Conservation (phyloP, 2,888 invertebrate genomes). For the Campoplex capitator region DNA sequence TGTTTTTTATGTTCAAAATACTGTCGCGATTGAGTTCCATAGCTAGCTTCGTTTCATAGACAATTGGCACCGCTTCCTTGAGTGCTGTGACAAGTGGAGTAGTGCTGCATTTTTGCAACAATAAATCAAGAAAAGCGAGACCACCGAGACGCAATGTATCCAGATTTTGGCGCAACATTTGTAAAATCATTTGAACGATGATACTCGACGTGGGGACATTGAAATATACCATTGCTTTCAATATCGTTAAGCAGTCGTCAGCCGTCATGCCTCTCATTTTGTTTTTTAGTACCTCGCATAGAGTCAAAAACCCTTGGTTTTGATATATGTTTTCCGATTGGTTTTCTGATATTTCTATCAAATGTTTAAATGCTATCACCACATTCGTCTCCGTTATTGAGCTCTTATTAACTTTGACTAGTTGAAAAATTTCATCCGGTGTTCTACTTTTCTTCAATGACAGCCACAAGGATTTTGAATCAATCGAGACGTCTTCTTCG, state of each 20-base stretch:
- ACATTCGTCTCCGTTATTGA: slow-evolving; percentile 86
- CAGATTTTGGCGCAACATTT: slow-evolving; percentile 87
- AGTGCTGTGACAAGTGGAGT: slow-evolving; percentile 88
- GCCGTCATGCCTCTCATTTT: slow-evolving; percentile 85
- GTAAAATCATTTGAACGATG: slow-evolving; percentile 88
- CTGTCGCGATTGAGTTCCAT: slow-evolving; percentile 87
- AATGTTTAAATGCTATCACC: slow-evolving; percentile 86
- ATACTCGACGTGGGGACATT: slow-evolving; percentile 87
- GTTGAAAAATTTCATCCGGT: slow-evolving; percentile 82
- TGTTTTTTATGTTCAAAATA: slow-evolving; percentile 85
- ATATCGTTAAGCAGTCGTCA: slow-evolving; percentile 86
- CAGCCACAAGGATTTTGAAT: background rate
- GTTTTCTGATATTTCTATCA: slow-evolving; percentile 84
- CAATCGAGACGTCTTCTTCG: background rate
- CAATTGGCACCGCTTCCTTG: slow-evolving; percentile 88
- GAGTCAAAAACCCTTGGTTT: slow-evolving; percentile 58
- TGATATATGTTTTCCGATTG: background rate
- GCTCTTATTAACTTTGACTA: slow-evolving; percentile 84
- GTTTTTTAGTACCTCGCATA: slow-evolving; percentile 81
- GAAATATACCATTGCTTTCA: slow-evolving; percentile 87
- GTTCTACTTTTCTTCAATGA: slow-evolving; percentile 5
- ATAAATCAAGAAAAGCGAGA: slow-evolving; percentile 88
- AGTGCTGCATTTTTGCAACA: slow-evolving; percentile 85
- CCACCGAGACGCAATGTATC: slow-evolving; percentile 87
- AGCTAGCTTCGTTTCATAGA: slow-evolving; percentile 88